These are phyloP conservation scores for Tautogolabrus adspersus DNA, from an alignment of 2,113 vertebrate species.

Conservation along the genomic window DNA sequence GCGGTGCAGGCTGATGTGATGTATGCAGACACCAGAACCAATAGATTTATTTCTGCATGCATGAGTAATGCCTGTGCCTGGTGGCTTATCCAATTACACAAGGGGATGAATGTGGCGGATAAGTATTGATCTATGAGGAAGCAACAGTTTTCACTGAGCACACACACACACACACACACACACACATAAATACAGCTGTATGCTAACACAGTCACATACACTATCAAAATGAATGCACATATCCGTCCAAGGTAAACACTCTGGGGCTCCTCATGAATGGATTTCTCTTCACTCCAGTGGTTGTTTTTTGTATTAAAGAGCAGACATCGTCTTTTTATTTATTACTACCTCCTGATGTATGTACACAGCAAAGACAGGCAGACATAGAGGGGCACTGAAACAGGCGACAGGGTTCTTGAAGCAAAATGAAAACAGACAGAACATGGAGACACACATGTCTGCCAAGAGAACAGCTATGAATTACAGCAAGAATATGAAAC, in stretches of 20 bases:
- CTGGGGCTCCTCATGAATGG: not conserved
- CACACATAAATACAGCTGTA: not conserved
- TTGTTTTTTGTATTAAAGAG: not conserved
- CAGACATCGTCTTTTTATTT: slow-evolving; percentile 5
- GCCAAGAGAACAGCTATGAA: slow-evolving; percentile 18
- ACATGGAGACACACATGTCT: not conserved
- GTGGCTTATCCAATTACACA: slow-evolving; percentile 25
- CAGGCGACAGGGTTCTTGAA: not conserved
- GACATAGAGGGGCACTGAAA: not conserved
- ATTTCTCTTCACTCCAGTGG: not conserved
- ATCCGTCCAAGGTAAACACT: not conserved
- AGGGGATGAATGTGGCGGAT: slow-evolving; percentile 26
- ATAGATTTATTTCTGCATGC: slow-evolving; percentile 15
- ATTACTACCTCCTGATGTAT: not conserved
- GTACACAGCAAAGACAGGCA: not conserved
- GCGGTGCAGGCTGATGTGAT: slow-evolving; percentile 14
- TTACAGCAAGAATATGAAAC: slow-evolving; percentile 37
- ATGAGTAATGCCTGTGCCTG: slow-evolving; percentile 31
- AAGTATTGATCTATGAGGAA: slow-evolving; percentile 40
- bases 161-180: not conserved
- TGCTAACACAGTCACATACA: slow-evolving; percentile 2
- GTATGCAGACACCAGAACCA: not conserved
- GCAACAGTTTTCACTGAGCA: slow-evolving; percentile 28
- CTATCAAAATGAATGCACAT: not conserved
- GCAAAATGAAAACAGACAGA: slow-evolving; percentile 11